Evolutionary conservation across 2,888 invertebrate genomes (phyloP), one percentile per base, ranked within the genome.

Genomic region (Orchesella flavescens): DNA sequence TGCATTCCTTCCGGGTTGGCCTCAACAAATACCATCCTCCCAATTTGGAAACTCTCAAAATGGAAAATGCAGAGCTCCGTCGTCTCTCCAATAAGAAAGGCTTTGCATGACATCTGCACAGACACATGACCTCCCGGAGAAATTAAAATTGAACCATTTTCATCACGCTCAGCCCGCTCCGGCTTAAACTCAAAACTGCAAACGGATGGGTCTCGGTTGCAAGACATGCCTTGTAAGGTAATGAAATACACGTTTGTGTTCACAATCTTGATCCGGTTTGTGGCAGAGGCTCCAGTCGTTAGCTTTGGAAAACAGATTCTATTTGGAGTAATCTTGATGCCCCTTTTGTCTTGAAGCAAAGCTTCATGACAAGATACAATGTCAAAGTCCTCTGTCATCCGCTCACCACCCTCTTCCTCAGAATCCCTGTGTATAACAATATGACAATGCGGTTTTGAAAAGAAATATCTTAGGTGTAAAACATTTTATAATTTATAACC

Each of bases 31-130:
- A 94, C 90, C 74, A 91, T 90, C 85, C 94, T 91, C 85, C 92
- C 92, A 43, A 94, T 91, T 89, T 92, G 92, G 89, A 94, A 93
- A 43, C 91, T 91, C 89, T 90, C 91, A 89, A 94, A 94, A 65
- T 91, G 89, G 86, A 94, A 92, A 21, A 93, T 90, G 69, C 94
- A 90, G 53, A 92, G 89, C 91, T 94, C 94, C 85, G 91, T 92
- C 13, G 92, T 92, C 63, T 89, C 89, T 1, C 94, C 94, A 78
- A 93, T 90, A 89, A 92, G 93, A 89, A 92, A 93, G 9, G 93
- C 92, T 49, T 89, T 89, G 86, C 93, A 93, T 79, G 89, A 90
- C 74, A 94, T 91, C 21, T 89, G 90, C 71, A 92, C 91, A 23
- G 88, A 89, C 24, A 92, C 88, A 46, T 89, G 90, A 85, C 91